phyloP scores from a whole-genome alignment of 2,113 vertebrate genomes.

The Odocoileus hemionus region DNA sequence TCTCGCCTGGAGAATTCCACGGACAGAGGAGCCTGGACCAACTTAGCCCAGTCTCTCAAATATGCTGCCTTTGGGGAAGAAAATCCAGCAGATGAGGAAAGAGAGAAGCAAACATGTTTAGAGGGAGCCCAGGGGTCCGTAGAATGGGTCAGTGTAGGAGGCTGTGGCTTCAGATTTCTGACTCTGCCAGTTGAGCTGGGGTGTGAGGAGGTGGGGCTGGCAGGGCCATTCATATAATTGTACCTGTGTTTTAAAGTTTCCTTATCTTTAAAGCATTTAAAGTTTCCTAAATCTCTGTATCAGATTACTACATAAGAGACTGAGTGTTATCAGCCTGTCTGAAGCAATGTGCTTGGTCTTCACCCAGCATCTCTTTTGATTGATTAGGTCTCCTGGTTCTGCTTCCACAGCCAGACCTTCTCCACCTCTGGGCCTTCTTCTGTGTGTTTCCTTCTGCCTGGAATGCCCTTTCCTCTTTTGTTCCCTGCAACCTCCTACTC shows the following conservation, averaged over 20 bases:
- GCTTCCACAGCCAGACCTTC: neutral
- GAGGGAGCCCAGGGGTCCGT: neutral
- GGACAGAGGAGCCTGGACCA: neutral
- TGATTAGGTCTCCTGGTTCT: neutral
- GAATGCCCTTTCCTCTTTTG: neutral
- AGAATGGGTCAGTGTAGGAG: rapidly evolving
- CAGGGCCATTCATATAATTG: neutral
- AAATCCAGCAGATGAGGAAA: neutral
- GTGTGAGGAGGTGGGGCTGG: neutral
- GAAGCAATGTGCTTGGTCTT: neutral
- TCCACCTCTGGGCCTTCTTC: too few species aligned
- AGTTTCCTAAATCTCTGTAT: neutral
- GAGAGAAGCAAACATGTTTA: neutral
- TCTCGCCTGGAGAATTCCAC: neutral
- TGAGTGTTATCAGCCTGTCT: neutral
- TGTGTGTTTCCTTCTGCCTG: too few species aligned
- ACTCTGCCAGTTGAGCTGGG: too few species aligned
- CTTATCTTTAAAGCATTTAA: neutral
- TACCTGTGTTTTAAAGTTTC: neutral
- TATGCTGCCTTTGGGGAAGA: neutral
- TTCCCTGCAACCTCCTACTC: neutral
- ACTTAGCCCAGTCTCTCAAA: neutral
- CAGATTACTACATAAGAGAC: neutral
- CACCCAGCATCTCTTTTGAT: rapidly evolving
- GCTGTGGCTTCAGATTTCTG: neutral